phyloP scores from a whole-genome alignment of 2,888 invertebrate genomes.

The Gymnosoma rotundatum region DNA sequence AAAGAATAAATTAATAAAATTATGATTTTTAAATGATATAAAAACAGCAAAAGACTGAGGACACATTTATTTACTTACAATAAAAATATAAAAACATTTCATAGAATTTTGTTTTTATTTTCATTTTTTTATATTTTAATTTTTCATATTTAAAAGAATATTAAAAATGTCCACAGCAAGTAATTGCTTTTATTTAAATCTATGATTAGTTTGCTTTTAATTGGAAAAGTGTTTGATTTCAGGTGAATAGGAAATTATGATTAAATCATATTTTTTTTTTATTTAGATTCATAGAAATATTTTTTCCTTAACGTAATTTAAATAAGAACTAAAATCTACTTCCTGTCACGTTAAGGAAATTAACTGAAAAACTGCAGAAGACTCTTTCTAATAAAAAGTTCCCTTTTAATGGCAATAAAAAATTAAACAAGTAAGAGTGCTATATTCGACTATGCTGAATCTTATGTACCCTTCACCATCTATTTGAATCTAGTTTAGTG shows the following conservation, averaged over 20 bases:
- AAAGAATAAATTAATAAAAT: constrained; percentile 59
- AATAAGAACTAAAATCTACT: background rate
- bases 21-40: constrained; percentile 47
- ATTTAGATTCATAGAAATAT: background rate
- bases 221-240: constrained; percentile 7
- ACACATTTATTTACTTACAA: constrained; percentile 44
- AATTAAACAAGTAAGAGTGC: too few species aligned
- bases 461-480: too few species aligned
- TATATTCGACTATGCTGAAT: too few species aligned
- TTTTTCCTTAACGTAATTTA: background rate
- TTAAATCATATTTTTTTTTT: constrained; percentile 10
- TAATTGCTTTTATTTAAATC: constrained; percentile 31
- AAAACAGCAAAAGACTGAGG: constrained; percentile 41
- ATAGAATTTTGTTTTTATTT: constrained; percentile 16
- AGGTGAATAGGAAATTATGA: constrained; percentile 1
- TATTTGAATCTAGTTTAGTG: too few species aligned
- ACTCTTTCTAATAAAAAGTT: too few species aligned
- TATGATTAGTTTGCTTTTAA: constrained; percentile 4
- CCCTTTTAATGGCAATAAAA: too few species aligned
- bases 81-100: constrained; percentile 26
- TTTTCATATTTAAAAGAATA: background rate
- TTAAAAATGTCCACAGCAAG: background rate
- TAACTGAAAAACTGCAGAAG: too few species aligned
- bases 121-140: background rate
- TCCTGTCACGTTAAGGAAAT: background rate